phyloP scores from a whole-genome alignment of 2,888 invertebrate species.

The Tipula lateralis region DNA sequence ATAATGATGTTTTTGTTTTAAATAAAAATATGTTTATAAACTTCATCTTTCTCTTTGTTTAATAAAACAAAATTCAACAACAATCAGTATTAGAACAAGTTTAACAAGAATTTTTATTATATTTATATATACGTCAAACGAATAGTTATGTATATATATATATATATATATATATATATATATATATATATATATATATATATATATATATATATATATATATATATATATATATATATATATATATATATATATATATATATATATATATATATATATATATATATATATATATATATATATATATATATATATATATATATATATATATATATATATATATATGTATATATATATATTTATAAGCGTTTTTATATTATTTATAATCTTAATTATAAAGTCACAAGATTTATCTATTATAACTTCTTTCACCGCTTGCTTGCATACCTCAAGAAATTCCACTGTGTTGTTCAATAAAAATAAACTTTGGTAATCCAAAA shows the following conservation, averaged over 20 bases:
- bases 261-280: slow-evolving; percentile 5
- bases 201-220: slow-evolving; percentile 5
- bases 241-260: slow-evolving; percentile 5
- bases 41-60: neutral
- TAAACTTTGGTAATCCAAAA: neutral
- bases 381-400: neutral
- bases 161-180: neutral
- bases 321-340: slow-evolving; percentile 5
- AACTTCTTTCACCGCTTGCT: neutral
- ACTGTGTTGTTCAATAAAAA: neutral
- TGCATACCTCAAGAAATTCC: neutral
- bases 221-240: slow-evolving; percentile 5
- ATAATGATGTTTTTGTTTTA: neutral
- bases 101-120: neutral
- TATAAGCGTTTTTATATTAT: neutral
- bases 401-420: neutral
- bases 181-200: slow-evolving; percentile 5
- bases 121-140: neutral
- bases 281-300: slow-evolving; percentile 5
- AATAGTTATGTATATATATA: neutral
- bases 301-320: slow-evolving; percentile 5
- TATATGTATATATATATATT: neutral
- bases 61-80: neutral
- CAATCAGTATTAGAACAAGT: slow-evolving; percentile 11
- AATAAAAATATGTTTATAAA: neutral